Base-by-base conservation (phyloP, 2,113 vertebrate genomes). In the Coptodon rendalli region DNA sequence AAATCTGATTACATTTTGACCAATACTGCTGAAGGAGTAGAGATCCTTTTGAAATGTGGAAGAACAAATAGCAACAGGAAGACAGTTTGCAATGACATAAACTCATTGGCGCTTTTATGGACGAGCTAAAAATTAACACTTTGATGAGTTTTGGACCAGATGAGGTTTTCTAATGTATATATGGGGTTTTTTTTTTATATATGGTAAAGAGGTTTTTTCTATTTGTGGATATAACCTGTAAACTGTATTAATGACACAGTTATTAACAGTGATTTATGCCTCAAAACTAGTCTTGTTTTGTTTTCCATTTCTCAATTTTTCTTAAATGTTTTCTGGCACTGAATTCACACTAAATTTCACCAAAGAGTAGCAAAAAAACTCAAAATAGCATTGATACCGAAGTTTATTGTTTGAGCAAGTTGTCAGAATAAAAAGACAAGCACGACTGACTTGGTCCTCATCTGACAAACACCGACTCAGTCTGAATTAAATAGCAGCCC, bases 131-230 rank as follows among this genome's bases (percentile, higher is more conserved):
- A n/a, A 66, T n/a, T 1, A 36, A 63, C 16, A 63, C 17, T 66
- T 38, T 5, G 61, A 66, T 66, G 17, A 66, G 17, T 38, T 66
- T 34, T 66, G 31, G 59, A 36, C 59, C 59, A 63, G 61, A 38
- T 66, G 38, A 38, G 17, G 57, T 50, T 50, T 43, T 12, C 40
- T 43, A 13, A 43, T 43, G 12, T 43, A 43, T 43, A 43, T 3
- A 13, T 43, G 16, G 5, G 6, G 2, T 7, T 0, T 9, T 0
- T 10, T 61, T 2, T 31, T n/a, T 7, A 2, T 2, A 36, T 36
- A 63, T 1, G 31, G 17, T 66, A 38, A 66, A 38, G 31, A n/a
- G 9, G 2, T 66, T 66, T 2, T 66, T 66, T 66, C 16, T 38
- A 66, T 66, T 66, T 38, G 61, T 7, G 34, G 61, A 66, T 38